These are phyloP conservation scores for Aphyosemion australe DNA, from an alignment of 2,113 vertebrate species.

Conservation along the genomic window DNA sequence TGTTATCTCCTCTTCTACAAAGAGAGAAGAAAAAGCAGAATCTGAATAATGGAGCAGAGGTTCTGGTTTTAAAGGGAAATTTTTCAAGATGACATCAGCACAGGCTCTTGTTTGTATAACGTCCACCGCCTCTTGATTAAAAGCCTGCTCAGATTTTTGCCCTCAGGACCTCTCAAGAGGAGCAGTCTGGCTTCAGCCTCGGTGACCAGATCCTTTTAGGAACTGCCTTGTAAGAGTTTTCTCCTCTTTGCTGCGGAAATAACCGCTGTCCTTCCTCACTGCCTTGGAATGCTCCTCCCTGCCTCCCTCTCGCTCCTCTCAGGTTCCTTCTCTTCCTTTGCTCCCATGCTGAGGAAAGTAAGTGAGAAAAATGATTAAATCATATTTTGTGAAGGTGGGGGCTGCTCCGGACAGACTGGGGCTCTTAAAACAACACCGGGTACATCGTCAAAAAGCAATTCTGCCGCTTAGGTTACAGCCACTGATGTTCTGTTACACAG, in stretches of 20 bases:
- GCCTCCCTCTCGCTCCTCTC: slow-evolving; percentile 30
- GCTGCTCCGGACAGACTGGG: slow-evolving; percentile 52
- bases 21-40: not conserved
- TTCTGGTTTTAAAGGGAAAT: slow-evolving; percentile 33
- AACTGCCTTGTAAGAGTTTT: slow-evolving; percentile 69
- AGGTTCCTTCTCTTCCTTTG: slow-evolving; percentile 36
- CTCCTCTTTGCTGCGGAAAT: slow-evolving; percentile 68
- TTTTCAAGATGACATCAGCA: slow-evolving; percentile 61
- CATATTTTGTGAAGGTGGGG: slow-evolving; percentile 56
- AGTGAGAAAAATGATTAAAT: slow-evolving; percentile 84
- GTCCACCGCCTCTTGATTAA: slow-evolving; percentile 63
- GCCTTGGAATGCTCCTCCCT: slow-evolving; percentile 72
- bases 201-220: slow-evolving; percentile 65
- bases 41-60: slow-evolving; percentile 36
- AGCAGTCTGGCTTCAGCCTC: slow-evolving; percentile 60
- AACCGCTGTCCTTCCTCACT: slow-evolving; percentile 71
- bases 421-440: slow-evolving; percentile 81
- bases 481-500: slow-evolving; percentile 79
- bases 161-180: slow-evolving; percentile 68
- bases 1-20: slow-evolving; percentile 3
- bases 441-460: slow-evolving; percentile 84
- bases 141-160: slow-evolving; percentile 62
- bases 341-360: slow-evolving; percentile 83
- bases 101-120: slow-evolving; percentile 60
- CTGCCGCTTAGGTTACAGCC: slow-evolving; percentile 79